These are phyloP conservation scores for Noctua fimbriata DNA, from an alignment of 2,888 invertebrate genomes.

Conservation along the genomic window DNA sequence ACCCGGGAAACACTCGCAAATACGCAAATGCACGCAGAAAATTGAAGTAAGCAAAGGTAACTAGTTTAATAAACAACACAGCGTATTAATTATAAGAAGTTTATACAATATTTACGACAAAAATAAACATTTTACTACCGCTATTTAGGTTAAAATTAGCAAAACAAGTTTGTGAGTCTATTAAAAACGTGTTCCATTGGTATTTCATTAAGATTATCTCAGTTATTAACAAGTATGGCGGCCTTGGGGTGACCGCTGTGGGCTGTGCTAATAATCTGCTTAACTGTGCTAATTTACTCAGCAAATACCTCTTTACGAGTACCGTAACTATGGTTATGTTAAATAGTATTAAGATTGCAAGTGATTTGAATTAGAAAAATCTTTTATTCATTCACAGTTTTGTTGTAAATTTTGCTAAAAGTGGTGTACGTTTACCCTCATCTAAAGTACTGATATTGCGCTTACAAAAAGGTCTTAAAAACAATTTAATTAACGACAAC, in stretches of 20 bases:
- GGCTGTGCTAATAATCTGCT: constrained; percentile 46
- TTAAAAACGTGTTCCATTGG: constrained; percentile 32
- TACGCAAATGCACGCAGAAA: not conserved
- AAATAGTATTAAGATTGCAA: constrained; percentile 21
- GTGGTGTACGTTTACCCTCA: not conserved
- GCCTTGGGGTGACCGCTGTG: constrained; percentile 50
- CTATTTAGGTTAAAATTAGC: constrained; percentile 49
- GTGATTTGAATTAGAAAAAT: not conserved
- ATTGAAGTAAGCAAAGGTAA: not conserved
- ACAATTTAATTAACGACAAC: not conserved
- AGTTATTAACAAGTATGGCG: constrained; percentile 50
- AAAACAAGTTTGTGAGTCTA: constrained; percentile 32
- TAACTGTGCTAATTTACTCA: constrained; percentile 61
- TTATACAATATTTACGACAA: constrained; percentile 30
- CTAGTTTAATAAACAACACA: not conserved
- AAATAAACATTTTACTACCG: constrained; percentile 6
- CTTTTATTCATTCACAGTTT: not conserved
- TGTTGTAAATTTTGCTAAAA: not conserved
- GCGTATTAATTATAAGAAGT: not conserved
- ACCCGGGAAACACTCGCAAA: not conserved
- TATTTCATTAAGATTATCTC: constrained; percentile 62
- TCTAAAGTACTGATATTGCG: not conserved
- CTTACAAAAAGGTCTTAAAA: not conserved
- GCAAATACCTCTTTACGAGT: constrained; percentile 43
- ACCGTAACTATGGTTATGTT: constrained; percentile 33